phyloP scores from a whole-genome alignment of 2,888 invertebrate species.

The Archips xylosteana region DNA sequence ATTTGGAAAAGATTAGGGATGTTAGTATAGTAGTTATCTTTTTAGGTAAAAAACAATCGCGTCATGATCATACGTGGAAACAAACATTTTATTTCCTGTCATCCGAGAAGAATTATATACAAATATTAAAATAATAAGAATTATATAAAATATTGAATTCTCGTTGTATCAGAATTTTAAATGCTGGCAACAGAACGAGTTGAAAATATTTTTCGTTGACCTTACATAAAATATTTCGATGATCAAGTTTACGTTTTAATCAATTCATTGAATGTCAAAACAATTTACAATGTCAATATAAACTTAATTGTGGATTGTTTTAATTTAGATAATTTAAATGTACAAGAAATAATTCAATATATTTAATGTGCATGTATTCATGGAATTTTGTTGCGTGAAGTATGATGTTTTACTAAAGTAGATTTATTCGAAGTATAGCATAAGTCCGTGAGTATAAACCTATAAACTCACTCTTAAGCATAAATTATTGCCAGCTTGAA shows the following conservation, averaged over 20 bases:
- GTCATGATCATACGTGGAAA: not conserved
- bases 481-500: constrained; percentile 2
- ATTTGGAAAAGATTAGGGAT: not conserved
- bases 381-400: not conserved
- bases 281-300: constrained; percentile 13
- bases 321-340: not conserved
- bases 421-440: not conserved
- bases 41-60: not conserved
- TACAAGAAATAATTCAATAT: not conserved
- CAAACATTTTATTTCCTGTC: constrained; percentile 15
- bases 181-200: constrained; percentile 8
- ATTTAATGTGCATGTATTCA: not conserved
- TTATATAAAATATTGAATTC: too few species aligned
- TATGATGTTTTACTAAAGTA: not conserved
- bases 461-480: not conserved
- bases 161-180: constrained; percentile 15
- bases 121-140: constrained; percentile 21
- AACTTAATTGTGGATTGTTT: not conserved
- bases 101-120: not conserved
- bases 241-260: constrained; percentile 12
- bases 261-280: constrained; percentile 26
- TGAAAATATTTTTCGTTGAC: constrained; percentile 26
- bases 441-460: not conserved
- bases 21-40: not conserved
- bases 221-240: constrained; percentile 20